Base-by-base conservation (phyloP, 2,888 invertebrate genomes). In the Biston betularia region DNA sequence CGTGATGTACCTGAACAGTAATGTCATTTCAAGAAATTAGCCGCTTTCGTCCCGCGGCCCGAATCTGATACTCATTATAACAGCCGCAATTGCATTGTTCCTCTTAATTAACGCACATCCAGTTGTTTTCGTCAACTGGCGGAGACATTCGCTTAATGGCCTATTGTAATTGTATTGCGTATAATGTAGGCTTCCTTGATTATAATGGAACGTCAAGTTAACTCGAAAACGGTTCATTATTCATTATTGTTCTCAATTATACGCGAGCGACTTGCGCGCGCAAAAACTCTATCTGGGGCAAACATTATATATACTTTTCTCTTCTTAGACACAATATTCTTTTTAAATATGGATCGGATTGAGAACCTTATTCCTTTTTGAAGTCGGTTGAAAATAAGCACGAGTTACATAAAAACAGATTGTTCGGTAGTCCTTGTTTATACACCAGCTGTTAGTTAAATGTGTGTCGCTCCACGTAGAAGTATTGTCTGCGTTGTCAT, bases 91-190 rank as follows among this genome's bases (percentile, higher is more conserved):
- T 46, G 48, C 55, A 60, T 68, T 68, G 67, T 68, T 42, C 24
- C 46, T 44, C 38, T 44, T 68, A 68, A 68, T 63, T 54, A 62
- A 59, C 24, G 62, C 53, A 58, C 40, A 59, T 45, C 40, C 44
- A 34, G 44, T 63, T 58, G 57, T 62, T 44, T 34, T 49, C 15
- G 40, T 49, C 0, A 45, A 48, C 42, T 57, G 52, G 40, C 40
- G 1, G 15, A 15, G 52, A 61, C 57, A 42, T 57, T 61, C n/a
- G 49, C n/a, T 15, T 34, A 46, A 56, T 50, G 38, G 35, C 33
- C 42, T 42, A 53, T 24, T 52, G 53, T 54, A 48, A 57, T 63
- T 58, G 33, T 48, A 5, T 15, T 53, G 8, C 52, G 38, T 24
- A 40, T 42, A 44, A 44, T 44, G 42, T 54, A 42, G 8, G 8